Evolutionary conservation across 2,113 vertebrate species (phyloP), one percentile per base, ranked within the genome.

Genomic region (Jaculus jaculus): DNA sequence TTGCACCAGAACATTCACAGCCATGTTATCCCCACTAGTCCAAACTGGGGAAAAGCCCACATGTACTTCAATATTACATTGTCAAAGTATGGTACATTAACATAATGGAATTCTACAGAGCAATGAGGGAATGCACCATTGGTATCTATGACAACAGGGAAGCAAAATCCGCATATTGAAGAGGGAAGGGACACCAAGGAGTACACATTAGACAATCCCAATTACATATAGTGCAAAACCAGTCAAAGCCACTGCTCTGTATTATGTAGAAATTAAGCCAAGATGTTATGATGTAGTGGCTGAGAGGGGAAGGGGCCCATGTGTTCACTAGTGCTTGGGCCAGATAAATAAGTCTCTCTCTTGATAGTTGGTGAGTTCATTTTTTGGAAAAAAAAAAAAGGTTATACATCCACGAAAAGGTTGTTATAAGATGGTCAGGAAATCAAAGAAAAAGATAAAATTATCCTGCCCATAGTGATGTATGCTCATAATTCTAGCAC

Each of bases 211-310:
- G 18, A 18, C 3, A 2, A 26, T 72, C 51, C 23, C 74, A 37
- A 8, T 54, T 23, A 68, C 2, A 13, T 7, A 18, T 23, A 58
- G 63, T 78, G 60, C 34, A 54, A 66, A 68, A 42, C n/a, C 42
- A 39, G 79, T 28, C 2, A 39, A 34, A 75, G n/a, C 51, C 47
- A 32, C 75, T 26, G n/a, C 42, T 66, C 34, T 20, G 77, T 9
- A 15, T 54, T 47, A 47, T 47, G 42, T 71, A 65, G 15, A 18
- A 84, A 12, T 60, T 24, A 73, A 78, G 15, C 17, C 42, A 30
- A 68, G 1, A n/a, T 5, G 7, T 32, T 28, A 37, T 16, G 0
- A 12, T 2, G 13, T 21, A 54, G 9, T 7, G 18, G 2, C 18
- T 26, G 17, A 21, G 6, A 82, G 7, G 4, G 24, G 34, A n/a